Evolutionary conservation across 2,797 vertebrate genomes (phyloP).

Genomic region (Mormyrops boulengeri): DNA sequence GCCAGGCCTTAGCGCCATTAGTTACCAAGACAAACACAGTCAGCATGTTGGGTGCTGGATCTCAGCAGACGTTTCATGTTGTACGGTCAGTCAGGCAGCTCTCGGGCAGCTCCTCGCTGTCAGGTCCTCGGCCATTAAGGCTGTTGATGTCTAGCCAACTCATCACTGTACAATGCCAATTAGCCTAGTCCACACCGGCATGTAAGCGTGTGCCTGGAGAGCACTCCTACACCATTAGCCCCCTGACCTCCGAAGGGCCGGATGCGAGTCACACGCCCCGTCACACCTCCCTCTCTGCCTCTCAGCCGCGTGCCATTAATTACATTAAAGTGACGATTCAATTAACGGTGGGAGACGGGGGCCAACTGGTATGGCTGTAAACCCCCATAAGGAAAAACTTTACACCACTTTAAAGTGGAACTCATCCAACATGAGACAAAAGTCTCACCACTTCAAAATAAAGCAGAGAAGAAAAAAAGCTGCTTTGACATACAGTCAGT

Average conservation of each 20-base stretch:
- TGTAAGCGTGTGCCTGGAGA: not conserved
- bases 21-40: conserved; percentile 14
- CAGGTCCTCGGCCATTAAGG: conserved; percentile 31
- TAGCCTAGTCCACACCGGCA: not conserved
- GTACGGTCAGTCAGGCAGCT: conserved; percentile 20
- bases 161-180: conserved; percentile 20
- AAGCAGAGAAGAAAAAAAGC: not conserved
- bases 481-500: not conserved
- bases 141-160: conserved; percentile 36
- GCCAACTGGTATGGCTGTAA: not conserved
- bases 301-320: not conserved
- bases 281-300: not conserved
- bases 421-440: not conserved
- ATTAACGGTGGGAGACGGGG: not conserved
- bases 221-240: not conserved
- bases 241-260: not conserved
- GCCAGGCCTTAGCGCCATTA: not conserved
- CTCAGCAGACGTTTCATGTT: not conserved
- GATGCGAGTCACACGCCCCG: not conserved
- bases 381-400: not conserved
- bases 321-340: not conserved
- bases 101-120: conserved; percentile 31
- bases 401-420: not conserved
- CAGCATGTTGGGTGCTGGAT: not conserved
- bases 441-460: not conserved